Conservation (phyloP, 2,113 vertebrate species). For the Strix uralensis region DNA sequence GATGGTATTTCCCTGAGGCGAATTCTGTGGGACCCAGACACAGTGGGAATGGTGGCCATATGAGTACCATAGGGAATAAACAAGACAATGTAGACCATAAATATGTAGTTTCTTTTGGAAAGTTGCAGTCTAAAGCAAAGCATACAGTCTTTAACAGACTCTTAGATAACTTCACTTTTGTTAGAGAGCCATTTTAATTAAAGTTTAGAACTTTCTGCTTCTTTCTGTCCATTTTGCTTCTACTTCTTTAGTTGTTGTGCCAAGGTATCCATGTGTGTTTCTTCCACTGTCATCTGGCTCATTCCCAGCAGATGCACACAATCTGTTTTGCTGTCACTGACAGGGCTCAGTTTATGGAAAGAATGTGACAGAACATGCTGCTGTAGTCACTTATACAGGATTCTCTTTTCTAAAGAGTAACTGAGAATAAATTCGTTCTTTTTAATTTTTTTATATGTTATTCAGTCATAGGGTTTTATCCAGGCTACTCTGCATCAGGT, state of each 20-base stretch:
- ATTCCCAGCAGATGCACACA: slow-evolving; percentile 90
- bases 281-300: slow-evolving; percentile 93
- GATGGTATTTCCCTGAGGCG: not conserved
- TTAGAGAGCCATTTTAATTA: slow-evolving; percentile 76
- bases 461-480: not conserved
- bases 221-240: slow-evolving; percentile 76
- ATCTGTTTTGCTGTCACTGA: slow-evolving; percentile 86
- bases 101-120: not conserved
- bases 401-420: slow-evolving; percentile 70
- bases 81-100: not conserved
- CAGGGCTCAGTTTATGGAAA: slow-evolving; percentile 82
- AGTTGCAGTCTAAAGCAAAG: slow-evolving; percentile 15
- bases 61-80: slow-evolving; percentile 1
- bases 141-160: slow-evolving; percentile 56
- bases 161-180: slow-evolving; percentile 67
- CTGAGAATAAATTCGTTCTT: slow-evolving; percentile 67
- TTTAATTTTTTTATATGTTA: not conserved
- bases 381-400: slow-evolving; percentile 75
- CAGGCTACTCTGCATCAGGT: not conserved
- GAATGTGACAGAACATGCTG: slow-evolving; percentile 84
- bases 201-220: slow-evolving; percentile 77
- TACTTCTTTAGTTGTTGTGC: slow-evolving; percentile 82
- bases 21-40: not conserved
- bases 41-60: not conserved
- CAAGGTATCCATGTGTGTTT: slow-evolving; percentile 90